Evolutionary conservation across 2,113 vertebrate genomes (phyloP).

Genomic region (Malurus elegans): DNA sequence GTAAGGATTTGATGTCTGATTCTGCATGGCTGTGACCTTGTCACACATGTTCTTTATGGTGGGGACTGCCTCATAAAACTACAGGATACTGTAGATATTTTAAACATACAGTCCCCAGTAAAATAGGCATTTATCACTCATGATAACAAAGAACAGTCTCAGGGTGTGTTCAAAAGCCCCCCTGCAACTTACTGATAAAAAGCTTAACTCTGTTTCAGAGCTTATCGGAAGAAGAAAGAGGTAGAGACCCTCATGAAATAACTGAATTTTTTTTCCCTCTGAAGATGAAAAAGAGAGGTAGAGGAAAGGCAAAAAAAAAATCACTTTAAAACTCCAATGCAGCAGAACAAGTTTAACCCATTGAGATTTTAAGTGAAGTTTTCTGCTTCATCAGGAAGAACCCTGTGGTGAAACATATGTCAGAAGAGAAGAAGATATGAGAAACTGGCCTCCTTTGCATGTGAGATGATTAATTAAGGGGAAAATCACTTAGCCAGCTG

Average conservation of each 20-base stretch:
- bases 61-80: neutral
- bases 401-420: conserved; percentile 55
- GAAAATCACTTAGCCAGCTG: conserved; percentile 39
- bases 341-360: conserved; percentile 32
- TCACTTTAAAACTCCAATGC: neutral
- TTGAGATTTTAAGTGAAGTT: conserved; percentile 31
- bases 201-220: conserved; percentile 55
- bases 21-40: neutral
- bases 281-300: neutral
- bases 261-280: neutral
- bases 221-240: conserved; percentile 57
- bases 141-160: neutral
- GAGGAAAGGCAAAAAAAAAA: neutral
- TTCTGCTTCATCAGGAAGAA: conserved; percentile 59
- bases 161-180: conserved; percentile 45
- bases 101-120: neutral
- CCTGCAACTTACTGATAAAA: conserved; percentile 66
- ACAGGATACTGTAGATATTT: neutral
- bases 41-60: neutral
- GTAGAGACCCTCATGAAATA: conserved; percentile 27
- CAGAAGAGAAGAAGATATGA: conserved; percentile 41
- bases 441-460: conserved; percentile 20
- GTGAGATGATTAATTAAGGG: conserved; percentile 61
- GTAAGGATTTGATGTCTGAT: neutral
- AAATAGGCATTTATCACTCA: conserved; percentile 15